Evolutionary conservation across 2,888 invertebrate genomes (phyloP).

Genomic region (Plutella xylostella): DNA sequence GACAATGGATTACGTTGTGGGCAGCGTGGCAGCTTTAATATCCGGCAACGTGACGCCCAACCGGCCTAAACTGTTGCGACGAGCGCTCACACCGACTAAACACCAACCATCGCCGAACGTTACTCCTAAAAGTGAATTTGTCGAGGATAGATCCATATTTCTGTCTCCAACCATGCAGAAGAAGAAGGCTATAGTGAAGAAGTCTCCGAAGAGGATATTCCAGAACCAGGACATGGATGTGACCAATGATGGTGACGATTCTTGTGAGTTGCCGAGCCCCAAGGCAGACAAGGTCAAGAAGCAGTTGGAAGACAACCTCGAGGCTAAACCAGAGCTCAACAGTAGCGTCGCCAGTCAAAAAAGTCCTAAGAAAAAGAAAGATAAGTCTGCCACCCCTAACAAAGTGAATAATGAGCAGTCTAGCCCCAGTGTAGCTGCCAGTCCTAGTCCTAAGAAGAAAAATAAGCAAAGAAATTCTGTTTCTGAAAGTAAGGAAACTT

Average conservation of each 20-base stretch:
- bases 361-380: constrained; percentile 20
- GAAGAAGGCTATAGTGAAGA: constrained; percentile 57
- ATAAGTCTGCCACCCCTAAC: neutral
- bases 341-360: constrained; percentile 20
- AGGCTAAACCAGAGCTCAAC: constrained; percentile 18
- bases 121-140: constrained; percentile 54
- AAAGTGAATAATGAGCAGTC: neutral
- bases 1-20: constrained; percentile 65
- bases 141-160: constrained; percentile 52
- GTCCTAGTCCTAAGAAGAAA: constrained; percentile 7
- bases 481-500: neutral
- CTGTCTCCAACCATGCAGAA: constrained; percentile 54
- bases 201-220: constrained; percentile 60
- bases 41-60: constrained; percentile 68
- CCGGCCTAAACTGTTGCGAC: constrained; percentile 52
- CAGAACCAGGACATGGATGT: constrained; percentile 45
- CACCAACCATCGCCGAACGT: constrained; percentile 54
- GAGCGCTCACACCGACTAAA: constrained; percentile 55
- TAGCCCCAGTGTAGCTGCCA: neutral
- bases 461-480: constrained; percentile 1
- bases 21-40: constrained; percentile 70
- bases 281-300: constrained; percentile 57
- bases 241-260: constrained; percentile 32
- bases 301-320: constrained; percentile 43
- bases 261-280: constrained; percentile 28